Conservation (phyloP, 1,140 invertebrate species). For the Hirudo medicinalis region DNA sequence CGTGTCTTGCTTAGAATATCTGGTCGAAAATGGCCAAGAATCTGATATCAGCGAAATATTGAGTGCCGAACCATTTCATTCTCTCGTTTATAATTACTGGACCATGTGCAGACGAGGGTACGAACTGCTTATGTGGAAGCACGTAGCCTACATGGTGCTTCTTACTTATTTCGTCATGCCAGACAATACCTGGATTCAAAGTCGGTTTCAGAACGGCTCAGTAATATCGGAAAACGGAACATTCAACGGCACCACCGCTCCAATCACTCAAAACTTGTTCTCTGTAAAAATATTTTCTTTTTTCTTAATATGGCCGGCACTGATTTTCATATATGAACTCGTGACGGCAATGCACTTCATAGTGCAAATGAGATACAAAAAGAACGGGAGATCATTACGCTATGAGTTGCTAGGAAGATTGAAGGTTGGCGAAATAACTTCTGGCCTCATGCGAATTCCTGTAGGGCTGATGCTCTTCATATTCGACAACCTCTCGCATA, state of each 20-base stretch:
- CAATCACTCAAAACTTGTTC: not conserved
- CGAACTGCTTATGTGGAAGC: conserved; percentile 17
- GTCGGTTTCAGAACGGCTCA: conserved; percentile 3
- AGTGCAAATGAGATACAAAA: conserved; percentile 2
- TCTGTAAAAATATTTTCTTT: conserved; percentile 8
- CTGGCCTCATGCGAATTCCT: conserved; percentile 13
- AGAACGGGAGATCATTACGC: not conserved
- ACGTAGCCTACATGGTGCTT: conserved; percentile 11
- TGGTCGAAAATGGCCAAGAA: conserved; percentile 10
- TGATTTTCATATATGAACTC: conserved; percentile 9
- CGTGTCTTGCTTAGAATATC: conserved; percentile 14
- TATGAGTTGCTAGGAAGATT: conserved; percentile 2
- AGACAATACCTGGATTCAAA: conserved; percentile 7
- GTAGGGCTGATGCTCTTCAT: conserved; percentile 13
- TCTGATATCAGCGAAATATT: conserved; percentile 3
- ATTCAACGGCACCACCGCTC: not conserved
- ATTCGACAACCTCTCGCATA: conserved; percentile 15
- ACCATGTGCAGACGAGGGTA: conserved; percentile 7
- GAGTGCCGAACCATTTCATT: conserved; percentile 7
- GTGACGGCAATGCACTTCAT: conserved; percentile 1
- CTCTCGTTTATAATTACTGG: conserved; percentile 16
- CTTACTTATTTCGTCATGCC: conserved; percentile 18
- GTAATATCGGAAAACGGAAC: not conserved
- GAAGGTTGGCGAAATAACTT: conserved; percentile 17
- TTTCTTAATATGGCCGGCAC: conserved; percentile 8